Conservation (phyloP, 2,113 vertebrate species). For the Procapra przewalskii region DNA sequence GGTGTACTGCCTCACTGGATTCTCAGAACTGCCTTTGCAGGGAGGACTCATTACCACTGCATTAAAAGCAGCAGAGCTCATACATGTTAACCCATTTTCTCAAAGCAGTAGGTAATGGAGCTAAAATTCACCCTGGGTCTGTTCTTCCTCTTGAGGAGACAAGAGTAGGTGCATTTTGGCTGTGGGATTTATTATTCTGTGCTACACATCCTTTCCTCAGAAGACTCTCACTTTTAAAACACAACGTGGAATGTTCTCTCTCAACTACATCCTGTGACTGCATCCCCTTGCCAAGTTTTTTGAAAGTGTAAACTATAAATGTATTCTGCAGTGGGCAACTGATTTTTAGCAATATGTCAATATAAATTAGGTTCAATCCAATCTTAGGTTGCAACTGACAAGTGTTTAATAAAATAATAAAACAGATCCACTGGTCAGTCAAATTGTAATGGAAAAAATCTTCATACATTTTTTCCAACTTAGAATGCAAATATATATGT, state of each 20-base stretch:
- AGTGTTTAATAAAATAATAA: conserved; percentile 18
- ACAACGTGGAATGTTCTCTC: background rate
- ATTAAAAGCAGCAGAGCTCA: background rate
- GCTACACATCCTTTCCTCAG: background rate
- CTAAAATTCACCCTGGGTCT: background rate
- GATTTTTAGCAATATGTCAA: background rate
- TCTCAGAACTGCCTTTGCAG: background rate
- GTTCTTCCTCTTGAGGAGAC: conserved; percentile 7
- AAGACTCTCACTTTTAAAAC: conserved; percentile 27
- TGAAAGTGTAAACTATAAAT: background rate
- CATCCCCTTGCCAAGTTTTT: background rate
- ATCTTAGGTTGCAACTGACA: background rate
- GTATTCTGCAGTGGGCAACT: background rate
- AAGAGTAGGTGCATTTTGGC: background rate
- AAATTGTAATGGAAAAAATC: background rate
- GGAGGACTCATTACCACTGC: background rate
- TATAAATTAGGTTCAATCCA: background rate
- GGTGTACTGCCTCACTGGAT: background rate
- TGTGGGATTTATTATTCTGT: background rate
- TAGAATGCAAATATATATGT: background rate
- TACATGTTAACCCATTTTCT: background rate
- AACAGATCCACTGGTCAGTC: background rate
- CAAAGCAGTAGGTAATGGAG: background rate
- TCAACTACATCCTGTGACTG: background rate
- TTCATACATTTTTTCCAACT: background rate